Conservation (phyloP, 1,140 invertebrate genomes). For the Manduca sexta region DNA sequence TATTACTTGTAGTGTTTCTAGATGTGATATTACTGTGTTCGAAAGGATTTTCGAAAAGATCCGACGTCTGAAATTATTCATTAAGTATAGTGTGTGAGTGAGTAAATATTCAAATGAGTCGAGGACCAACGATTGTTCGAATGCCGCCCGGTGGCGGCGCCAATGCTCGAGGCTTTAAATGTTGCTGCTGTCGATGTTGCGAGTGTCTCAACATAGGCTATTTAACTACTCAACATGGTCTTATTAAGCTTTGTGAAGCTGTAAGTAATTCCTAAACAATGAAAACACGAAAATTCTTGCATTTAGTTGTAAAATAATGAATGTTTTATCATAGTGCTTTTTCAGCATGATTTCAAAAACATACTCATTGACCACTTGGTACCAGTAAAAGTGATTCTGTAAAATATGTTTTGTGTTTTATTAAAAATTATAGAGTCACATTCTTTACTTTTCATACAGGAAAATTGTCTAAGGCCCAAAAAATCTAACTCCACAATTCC, state of each 20-base stretch:
- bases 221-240: conserved; percentile 78
- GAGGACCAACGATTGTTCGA: conserved; percentile 60
- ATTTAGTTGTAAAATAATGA: too few species aligned
- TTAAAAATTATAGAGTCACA: too few species aligned
- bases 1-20: neutral
- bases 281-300: too few species aligned
- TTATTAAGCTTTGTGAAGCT: conserved; percentile 83
- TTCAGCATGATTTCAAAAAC: too few species aligned
- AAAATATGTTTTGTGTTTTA: too few species aligned
- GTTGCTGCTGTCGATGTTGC: conserved; percentile 83
- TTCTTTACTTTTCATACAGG: too few species aligned
- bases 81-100: conserved; percentile 9
- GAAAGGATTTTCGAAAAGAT: neutral
- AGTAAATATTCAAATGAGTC: conserved; percentile 39
- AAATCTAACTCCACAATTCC: too few species aligned
- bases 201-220: conserved; percentile 86
- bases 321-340: too few species aligned
- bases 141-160: conserved; percentile 41
- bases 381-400: too few species aligned
- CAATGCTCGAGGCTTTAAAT: conserved; percentile 74
- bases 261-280: conserved; percentile 66
- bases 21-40: neutral
- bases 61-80: neutral
- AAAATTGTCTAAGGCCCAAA: too few species aligned
- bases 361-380: too few species aligned